Conservation (phyloP, 2,797 vertebrate species). For the Amblyopsis hoosieri region DNA sequence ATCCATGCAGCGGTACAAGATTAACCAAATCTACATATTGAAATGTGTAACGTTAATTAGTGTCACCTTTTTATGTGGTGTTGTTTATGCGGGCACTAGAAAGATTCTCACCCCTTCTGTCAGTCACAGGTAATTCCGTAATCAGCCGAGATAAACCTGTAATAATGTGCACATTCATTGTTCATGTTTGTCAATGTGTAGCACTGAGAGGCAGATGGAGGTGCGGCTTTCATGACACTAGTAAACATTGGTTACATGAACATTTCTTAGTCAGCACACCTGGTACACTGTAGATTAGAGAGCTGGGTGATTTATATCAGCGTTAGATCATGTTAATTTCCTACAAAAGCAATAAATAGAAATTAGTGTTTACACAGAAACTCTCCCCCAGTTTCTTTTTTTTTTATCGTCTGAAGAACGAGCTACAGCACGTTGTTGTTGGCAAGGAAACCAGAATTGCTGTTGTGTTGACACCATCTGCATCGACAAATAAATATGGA, state of each 20-base stretch:
- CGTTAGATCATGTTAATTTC: slow-evolving; percentile 11
- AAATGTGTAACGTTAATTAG: slow-evolving; percentile 19
- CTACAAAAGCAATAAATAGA: slow-evolving; percentile 25
- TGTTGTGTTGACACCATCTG: slow-evolving; percentile 3
- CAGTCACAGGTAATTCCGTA: not conserved
- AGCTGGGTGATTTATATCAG: slow-evolving; percentile 21
- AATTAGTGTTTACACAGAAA: slow-evolving; percentile 11
- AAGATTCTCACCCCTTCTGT: not conserved
- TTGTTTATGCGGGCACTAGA: not conserved
- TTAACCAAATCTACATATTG: slow-evolving; percentile 36
- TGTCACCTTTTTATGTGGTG: not conserved
- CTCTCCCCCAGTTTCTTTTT: slow-evolving; percentile 5
- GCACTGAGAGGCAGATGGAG: slow-evolving; percentile 3
- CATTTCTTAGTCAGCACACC: slow-evolving; percentile 32
- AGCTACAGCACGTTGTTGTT: not conserved
- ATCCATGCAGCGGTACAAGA: slow-evolving; percentile 34
- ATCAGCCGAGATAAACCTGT: not conserved
- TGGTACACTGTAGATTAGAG: slow-evolving; percentile 41
- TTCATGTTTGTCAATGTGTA: not conserved
- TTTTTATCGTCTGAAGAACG: not conserved
- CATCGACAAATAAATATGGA: slow-evolving; percentile 5
- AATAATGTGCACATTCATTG: not conserved
- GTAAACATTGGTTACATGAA: slow-evolving; percentile 17
- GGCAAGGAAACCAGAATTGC: slow-evolving; percentile 16
- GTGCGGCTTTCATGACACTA: slow-evolving; percentile 3